Conservation (phyloP, 92 coral and sea anemone genomes). For the Blastomussa wellsi region DNA sequence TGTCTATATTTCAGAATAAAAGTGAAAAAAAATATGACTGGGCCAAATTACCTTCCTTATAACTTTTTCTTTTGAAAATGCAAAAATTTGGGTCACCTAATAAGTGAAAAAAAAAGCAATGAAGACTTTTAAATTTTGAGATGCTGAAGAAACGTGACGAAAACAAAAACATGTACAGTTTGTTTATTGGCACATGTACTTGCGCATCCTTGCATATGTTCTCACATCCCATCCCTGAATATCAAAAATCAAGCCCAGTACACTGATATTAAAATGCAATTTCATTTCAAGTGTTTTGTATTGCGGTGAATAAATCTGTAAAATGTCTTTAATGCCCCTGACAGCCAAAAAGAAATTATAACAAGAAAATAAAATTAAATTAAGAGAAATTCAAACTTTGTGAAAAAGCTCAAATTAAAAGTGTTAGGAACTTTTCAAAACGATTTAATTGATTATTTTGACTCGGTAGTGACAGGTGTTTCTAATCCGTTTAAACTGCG, state of each 20-base stretch:
- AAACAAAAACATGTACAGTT: neutral
- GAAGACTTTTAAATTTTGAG: too few relatives aligned
- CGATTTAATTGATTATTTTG: neutral
- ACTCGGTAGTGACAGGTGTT: slow-evolving; percentile 5
- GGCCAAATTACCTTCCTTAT: too few relatives aligned
- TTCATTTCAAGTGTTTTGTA: neutral
- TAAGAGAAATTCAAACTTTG: neutral
- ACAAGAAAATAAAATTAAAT: neutral
- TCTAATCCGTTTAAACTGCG: neutral
- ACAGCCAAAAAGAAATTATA: neutral
- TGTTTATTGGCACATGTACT: neutral
- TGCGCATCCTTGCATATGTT: neutral
- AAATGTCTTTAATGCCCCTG: neutral
- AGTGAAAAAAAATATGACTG: too few relatives aligned
- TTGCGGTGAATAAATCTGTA: neutral
- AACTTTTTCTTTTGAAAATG: too few relatives aligned
- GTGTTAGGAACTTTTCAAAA: neutral
- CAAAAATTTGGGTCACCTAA: too few relatives aligned
- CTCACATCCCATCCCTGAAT: neutral
- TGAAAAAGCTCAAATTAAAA: neutral
- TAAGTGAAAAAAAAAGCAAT: too few relatives aligned
- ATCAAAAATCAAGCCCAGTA: neutral
- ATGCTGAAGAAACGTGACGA: neutral
- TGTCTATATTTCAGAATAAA: too few relatives aligned
- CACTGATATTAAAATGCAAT: neutral